phyloP scores from a whole-genome alignment of 2,113 vertebrate genomes.

The Spea bombifrons region DNA sequence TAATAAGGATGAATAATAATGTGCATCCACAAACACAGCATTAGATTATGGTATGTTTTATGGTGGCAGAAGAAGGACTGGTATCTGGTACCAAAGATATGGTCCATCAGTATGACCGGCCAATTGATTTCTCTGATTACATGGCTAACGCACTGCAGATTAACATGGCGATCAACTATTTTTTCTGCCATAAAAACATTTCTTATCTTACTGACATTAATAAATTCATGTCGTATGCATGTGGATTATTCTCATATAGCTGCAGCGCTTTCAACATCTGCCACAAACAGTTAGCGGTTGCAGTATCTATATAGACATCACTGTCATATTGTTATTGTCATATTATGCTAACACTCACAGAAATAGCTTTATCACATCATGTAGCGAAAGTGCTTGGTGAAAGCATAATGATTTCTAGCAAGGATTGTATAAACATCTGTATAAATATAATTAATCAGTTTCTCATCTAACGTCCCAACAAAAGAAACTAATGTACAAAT shows the following conservation, averaged over 20 bases:
- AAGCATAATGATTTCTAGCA: constrained; percentile 7
- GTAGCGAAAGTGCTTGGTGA: neutral
- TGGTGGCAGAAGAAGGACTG: too few species aligned
- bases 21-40: too few species aligned
- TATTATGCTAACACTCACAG: constrained; percentile 35
- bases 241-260: neutral
- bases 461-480: neutral
- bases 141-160: neutral
- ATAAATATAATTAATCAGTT: constrained; percentile 26
- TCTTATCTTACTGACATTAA: neutral
- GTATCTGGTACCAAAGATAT: too few species aligned
- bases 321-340: constrained; percentile 38
- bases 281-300: neutral
- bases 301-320: neutral
- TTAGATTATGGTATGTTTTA: too few species aligned
- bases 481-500: neutral
- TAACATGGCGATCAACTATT: neutral
- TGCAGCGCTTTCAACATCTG: neutral
- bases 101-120: too few species aligned
- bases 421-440: constrained; percentile 13
- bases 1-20: too few species aligned
- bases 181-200: neutral
- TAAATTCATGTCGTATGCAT: neutral
- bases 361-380: constrained; percentile 22
- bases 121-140: too few species aligned